These are phyloP conservation scores for Nautilus pompilius DNA, from an alignment of 1,140 invertebrate genomes.

Conservation along the genomic window DNA sequence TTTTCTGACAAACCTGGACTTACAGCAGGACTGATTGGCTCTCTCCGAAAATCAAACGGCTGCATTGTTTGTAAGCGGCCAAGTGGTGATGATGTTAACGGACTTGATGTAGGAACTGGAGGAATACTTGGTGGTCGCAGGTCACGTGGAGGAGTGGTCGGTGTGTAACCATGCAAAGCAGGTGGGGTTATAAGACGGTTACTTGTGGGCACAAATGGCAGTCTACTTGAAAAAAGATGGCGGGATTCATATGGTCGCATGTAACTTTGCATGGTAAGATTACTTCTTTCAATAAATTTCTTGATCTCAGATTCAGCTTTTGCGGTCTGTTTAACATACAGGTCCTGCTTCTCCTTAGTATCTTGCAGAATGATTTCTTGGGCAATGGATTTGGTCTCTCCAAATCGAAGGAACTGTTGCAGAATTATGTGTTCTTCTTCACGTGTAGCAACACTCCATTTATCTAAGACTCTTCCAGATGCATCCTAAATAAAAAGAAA, in stretches of 20 bases:
- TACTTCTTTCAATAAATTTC: conserved; percentile 60
- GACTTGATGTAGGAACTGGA: conserved; percentile 39
- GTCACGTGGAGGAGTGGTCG: conserved; percentile 26
- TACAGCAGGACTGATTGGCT: conserved; percentile 57
- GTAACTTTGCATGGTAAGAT: conserved; percentile 46
- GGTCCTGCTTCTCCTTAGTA: conserved; percentile 48
- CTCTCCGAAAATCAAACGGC: conserved; percentile 86
- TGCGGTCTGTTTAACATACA: conserved; percentile 42
- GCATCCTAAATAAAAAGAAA: conserved; percentile 54
- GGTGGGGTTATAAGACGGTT: conserved; percentile 33
- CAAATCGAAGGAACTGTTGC: conserved; percentile 82
- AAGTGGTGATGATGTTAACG: conserved; percentile 66
- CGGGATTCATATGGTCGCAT: conserved; percentile 42
- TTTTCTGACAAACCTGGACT: conserved; percentile 30
- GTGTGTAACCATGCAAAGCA: conserved; percentile 27
- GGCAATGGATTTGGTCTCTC: conserved; percentile 77
- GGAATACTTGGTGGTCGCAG: conserved; percentile 35
- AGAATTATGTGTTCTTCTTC: conserved; percentile 82
- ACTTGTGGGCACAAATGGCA: conserved; percentile 32
- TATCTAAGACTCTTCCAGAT: conserved; percentile 70
- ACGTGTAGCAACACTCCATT: conserved; percentile 77
- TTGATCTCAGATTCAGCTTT: conserved; percentile 61
- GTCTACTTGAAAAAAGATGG: conserved; percentile 37
- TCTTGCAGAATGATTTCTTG: conserved; percentile 74
- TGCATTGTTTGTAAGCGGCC: conserved; percentile 89